phyloP scores from a whole-genome alignment of 2,113 vertebrate species.

The Sigmodon hispidus region DNA sequence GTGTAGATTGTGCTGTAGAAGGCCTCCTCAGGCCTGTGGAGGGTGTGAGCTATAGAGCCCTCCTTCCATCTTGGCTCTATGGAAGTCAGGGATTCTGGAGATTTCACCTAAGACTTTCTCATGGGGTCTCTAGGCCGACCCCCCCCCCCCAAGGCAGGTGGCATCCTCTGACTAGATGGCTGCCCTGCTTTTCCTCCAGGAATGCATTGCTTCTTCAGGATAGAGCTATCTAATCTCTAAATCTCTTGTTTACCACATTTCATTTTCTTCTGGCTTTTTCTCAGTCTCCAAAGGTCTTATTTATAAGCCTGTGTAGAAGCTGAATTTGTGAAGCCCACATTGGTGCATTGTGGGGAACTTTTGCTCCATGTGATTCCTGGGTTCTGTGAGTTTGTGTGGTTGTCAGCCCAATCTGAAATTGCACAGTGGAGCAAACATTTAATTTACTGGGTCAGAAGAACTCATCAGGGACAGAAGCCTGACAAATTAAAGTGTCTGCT shows the following conservation, averaged over 20 bases:
- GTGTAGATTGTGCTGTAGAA: background rate
- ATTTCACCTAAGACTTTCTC: background rate
- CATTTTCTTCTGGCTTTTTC: background rate
- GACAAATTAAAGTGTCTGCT: background rate
- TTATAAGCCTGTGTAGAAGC: background rate
- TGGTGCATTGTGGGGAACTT: background rate
- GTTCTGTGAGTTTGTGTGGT: background rate
- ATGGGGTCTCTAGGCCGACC: accelerated
- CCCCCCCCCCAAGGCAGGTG: background rate
- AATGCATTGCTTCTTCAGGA: background rate
- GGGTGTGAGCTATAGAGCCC: background rate
- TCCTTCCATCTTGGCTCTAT: background rate
- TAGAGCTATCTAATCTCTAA: background rate
- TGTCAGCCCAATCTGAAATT: background rate
- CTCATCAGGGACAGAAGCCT: background rate
- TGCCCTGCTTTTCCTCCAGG: background rate
- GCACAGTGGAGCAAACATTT: background rate
- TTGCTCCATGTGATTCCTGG: background rate
- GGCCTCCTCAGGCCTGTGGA: background rate
- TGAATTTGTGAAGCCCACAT: background rate
- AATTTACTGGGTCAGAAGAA: background rate
- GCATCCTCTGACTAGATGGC: background rate
- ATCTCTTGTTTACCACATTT: background rate
- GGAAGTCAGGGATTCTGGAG: background rate
- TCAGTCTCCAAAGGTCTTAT: background rate